phyloP scores from a whole-genome alignment of 2,888 invertebrate genomes.

The Aphodius granarius region DNA sequence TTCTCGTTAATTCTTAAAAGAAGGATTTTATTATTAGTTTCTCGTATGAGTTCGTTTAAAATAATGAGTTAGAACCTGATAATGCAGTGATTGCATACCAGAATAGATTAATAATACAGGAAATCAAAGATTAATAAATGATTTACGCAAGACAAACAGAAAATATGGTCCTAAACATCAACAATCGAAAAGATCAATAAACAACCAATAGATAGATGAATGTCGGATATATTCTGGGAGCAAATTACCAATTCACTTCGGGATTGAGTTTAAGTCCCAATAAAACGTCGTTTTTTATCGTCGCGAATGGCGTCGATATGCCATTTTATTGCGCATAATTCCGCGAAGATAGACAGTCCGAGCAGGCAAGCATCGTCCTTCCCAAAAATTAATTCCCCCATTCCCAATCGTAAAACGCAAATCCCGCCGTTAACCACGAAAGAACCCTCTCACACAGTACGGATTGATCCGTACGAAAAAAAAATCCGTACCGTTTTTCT shows the following conservation, averaged over 20 bases:
- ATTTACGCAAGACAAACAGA: too few species aligned
- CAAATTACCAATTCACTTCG: background rate
- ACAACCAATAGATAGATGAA: background rate
- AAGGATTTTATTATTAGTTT: background rate
- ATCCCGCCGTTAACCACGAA: too few species aligned
- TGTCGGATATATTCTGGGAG: background rate
- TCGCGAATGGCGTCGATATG: background rate
- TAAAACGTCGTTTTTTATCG: background rate
- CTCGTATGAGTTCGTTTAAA: background rate
- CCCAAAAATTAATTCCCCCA: background rate
- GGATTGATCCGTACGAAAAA: too few species aligned
- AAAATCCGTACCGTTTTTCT: too few species aligned
- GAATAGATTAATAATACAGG: too few species aligned
- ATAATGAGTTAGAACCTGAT: too few species aligned
- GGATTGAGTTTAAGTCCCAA: background rate
- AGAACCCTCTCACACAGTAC: too few species aligned
- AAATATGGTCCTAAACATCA: background rate
- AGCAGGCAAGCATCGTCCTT: background rate
- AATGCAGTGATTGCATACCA: too few species aligned
- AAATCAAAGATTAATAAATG: too few species aligned
- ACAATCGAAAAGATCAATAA: background rate
- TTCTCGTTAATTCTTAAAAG: background rate
- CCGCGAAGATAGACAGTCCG: background rate
- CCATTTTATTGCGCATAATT: background rate
- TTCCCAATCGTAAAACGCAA: background rate